Conservation (phyloP, 2,797 vertebrate species). For the Crax fasciolata region DNA sequence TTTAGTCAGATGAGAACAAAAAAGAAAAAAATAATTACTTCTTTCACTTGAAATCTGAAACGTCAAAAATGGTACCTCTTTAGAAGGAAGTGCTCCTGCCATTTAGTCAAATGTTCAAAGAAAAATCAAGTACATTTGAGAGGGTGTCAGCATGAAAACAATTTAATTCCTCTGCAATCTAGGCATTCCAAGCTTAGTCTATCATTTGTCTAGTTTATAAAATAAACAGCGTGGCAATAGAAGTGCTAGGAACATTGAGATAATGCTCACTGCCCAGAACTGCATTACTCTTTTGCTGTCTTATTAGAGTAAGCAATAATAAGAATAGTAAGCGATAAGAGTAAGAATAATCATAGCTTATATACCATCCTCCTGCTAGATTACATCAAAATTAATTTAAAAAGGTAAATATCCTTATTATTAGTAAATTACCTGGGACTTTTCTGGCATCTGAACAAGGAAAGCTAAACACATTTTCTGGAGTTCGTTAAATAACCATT, state of each 20-base stretch:
- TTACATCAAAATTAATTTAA: neutral
- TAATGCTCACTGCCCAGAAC: neutral
- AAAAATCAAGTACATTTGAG: neutral
- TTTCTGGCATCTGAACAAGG: neutral
- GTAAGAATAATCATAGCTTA: neutral
- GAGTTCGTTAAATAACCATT: neutral
- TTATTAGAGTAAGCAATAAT: neutral
- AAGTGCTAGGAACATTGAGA: neutral
- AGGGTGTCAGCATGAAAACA: neutral
- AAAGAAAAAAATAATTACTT: too few relatives aligned
- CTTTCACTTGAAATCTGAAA: neutral
- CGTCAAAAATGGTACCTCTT: neutral
- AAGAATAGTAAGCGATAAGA: neutral
- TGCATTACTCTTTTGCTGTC: neutral
- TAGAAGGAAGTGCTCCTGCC: neutral
- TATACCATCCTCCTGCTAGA: neutral
- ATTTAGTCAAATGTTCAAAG: neutral
- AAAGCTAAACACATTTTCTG: neutral
- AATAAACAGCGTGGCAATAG: neutral
- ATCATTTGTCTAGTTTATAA: neutral
- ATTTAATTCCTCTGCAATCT: neutral
- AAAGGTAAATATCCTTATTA: neutral
- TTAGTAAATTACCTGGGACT: neutral
- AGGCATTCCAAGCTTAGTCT: constrained; percentile 8
- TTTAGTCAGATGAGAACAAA: accelerated